Conservation (phyloP, 2,888 invertebrate genomes). For the Drosophila paracracens region DNA sequence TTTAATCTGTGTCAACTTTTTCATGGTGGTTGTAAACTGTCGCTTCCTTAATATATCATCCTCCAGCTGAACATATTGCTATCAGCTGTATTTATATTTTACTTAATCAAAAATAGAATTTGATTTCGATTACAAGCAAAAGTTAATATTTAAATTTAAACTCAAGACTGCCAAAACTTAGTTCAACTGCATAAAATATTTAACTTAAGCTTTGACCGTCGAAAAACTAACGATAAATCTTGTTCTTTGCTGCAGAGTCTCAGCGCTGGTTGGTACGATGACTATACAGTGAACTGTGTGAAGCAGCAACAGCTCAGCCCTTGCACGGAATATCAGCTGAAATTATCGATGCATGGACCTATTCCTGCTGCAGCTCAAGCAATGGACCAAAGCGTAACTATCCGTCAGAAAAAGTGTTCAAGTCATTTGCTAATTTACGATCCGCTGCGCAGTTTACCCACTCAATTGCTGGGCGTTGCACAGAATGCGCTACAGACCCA, state of each 20-base stretch:
- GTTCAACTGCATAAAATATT: neutral
- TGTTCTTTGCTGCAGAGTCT: conserved; percentile 87
- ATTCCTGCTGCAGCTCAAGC: conserved; percentile 84
- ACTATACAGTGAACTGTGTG: conserved; percentile 82
- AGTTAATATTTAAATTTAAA: neutral
- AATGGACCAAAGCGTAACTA: conserved; percentile 84
- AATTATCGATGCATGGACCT: conserved; percentile 84
- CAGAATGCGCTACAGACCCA: conserved; percentile 83
- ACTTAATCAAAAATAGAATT: neutral
- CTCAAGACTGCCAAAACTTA: conserved; percentile 41
- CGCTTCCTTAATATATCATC: conserved; percentile 86
- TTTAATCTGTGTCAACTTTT: conserved; percentile 88
- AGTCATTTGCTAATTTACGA: neutral
- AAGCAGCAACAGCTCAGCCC: conserved; percentile 74
- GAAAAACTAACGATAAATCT: neutral
- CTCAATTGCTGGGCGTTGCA: conserved; percentile 83
- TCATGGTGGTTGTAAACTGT: conserved; percentile 88
- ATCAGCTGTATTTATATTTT: neutral
- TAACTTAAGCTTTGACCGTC: neutral
- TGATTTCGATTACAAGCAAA: neutral
- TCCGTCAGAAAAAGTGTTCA: neutral
- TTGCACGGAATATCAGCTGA: conserved; percentile 82
- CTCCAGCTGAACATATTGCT: too few relatives aligned
- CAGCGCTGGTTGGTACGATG: conserved; percentile 86
- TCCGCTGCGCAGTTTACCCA: conserved; percentile 73